Evolutionary conservation across 2,797 vertebrate genomes (phyloP).

Genomic region (Falco berigora): DNA sequence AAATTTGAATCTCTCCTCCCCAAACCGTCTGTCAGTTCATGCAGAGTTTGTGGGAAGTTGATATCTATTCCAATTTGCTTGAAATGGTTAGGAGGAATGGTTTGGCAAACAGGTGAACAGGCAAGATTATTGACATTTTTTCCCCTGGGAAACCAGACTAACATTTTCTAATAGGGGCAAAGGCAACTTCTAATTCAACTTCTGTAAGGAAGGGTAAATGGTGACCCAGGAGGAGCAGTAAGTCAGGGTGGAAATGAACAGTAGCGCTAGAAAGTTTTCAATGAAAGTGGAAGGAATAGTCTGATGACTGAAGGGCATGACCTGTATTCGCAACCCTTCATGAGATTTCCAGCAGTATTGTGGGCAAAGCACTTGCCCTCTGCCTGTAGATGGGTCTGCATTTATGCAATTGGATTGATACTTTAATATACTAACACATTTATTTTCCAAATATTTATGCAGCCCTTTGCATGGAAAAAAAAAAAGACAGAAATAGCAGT

Average conservation of each 20-base stretch:
- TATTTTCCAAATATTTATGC: not conserved
- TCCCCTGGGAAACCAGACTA: not conserved
- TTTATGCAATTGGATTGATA: not conserved
- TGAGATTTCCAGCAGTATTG: not conserved
- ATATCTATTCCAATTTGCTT: not conserved
- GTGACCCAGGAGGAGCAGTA: not conserved
- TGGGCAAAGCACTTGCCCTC: rapidly evolving
- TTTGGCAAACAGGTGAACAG: not conserved
- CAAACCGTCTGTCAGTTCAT: not conserved
- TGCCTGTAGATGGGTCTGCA: not conserved
- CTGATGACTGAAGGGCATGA: not conserved
- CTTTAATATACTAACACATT: not conserved
- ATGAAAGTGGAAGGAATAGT: not conserved
- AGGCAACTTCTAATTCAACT: not conserved
- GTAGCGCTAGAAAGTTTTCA: not conserved
- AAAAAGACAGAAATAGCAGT: not conserved
- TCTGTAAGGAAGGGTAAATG: not conserved
- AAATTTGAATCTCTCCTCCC: not conserved
- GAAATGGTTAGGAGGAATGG: not conserved
- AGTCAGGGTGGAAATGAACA: not conserved
- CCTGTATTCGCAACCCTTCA: rapidly evolving
- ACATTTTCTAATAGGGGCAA: not conserved
- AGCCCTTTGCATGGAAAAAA: not conserved
- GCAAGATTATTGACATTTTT: not conserved
- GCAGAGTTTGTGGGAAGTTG: not conserved